Conservation (phyloP, 2,888 invertebrate genomes). For the Philaethria dido region DNA sequence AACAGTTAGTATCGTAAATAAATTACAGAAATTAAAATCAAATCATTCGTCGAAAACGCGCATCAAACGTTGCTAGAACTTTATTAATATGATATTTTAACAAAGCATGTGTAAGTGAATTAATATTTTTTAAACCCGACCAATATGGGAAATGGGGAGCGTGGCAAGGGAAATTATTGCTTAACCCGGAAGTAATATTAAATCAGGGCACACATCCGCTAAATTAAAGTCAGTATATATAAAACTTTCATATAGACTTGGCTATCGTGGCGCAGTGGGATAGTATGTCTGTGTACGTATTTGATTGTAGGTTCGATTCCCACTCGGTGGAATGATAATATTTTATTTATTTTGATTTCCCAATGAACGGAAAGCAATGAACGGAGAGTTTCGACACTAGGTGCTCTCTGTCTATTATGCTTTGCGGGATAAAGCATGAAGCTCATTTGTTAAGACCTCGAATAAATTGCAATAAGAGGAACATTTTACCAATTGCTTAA, state of each 20-base stretch:
- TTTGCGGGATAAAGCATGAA: too few species aligned
- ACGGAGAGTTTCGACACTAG: too few species aligned
- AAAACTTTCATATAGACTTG: conserved; percentile 55
- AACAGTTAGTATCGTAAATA: too few species aligned
- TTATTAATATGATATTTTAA: conserved; percentile 14
- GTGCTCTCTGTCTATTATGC: too few species aligned
- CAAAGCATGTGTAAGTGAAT: not conserved
- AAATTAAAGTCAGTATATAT: conserved; percentile 56
- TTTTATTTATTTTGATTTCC: too few species aligned
- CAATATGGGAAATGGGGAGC: conserved; percentile 28
- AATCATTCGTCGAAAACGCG: not conserved
- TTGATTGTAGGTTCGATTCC: too few species aligned
- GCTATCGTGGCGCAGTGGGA: conserved; percentile 56
- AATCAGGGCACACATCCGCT: conserved; percentile 47
- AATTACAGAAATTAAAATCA: not conserved
- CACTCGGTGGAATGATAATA: too few species aligned
- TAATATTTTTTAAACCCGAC: conserved; percentile 1
- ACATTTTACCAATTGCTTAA: too few species aligned
- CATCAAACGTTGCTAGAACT: not conserved
- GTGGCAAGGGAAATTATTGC: conserved; percentile 39
- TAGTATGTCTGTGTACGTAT: too few species aligned
- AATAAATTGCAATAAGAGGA: too few species aligned
- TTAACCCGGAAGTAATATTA: conserved; percentile 42
- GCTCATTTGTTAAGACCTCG: too few species aligned
- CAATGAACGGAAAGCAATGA: too few species aligned